Conservation (phyloP, 2,113 vertebrate species). For the Epinephelus lanceolatus region DNA sequence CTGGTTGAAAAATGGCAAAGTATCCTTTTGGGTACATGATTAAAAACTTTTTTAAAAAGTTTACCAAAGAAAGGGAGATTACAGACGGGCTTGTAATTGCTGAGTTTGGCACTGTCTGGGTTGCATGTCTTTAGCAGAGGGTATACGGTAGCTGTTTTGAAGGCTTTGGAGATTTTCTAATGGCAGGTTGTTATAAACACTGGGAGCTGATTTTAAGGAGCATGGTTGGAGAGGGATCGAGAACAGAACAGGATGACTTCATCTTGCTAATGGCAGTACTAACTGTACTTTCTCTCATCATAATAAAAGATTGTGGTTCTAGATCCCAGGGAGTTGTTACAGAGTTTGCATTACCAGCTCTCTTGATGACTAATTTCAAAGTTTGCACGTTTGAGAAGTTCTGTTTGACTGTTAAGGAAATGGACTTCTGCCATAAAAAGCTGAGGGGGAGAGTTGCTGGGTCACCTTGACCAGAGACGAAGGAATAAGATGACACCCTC, state of each 20-base stretch:
- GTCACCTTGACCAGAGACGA: background rate
- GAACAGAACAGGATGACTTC: slow-evolving; percentile 32
- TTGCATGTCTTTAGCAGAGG: slow-evolving; percentile 5
- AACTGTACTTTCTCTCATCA: slow-evolving; percentile 11
- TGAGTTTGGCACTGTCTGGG: background rate
- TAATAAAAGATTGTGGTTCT: slow-evolving; percentile 26
- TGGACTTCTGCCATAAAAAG: background rate
- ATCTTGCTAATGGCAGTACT: slow-evolving; percentile 33
- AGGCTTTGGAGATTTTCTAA: slow-evolving; percentile 47
- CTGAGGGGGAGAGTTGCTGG: background rate
- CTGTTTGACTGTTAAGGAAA: slow-evolving; percentile 9
- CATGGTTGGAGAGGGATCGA: background rate
- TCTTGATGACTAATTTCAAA: slow-evolving; percentile 3
- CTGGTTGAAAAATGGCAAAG: no score
- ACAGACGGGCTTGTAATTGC: slow-evolving; percentile 22
- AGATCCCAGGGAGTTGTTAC: slow-evolving; percentile 12
- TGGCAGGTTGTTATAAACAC: slow-evolving; percentile 39
- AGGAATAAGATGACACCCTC: background rate
- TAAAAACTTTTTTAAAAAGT: background rate
- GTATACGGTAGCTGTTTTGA: slow-evolving; percentile 1
- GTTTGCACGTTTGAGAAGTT: slow-evolving; percentile 11
- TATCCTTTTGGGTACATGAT: background rate
- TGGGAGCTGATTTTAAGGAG: slow-evolving; percentile 36
- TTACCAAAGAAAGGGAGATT: slow-evolving; percentile 1
- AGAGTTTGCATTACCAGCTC: background rate